Evolutionary conservation across 1,140 invertebrate genomes (phyloP).

Genomic region (Halictus rubicundus): DNA sequence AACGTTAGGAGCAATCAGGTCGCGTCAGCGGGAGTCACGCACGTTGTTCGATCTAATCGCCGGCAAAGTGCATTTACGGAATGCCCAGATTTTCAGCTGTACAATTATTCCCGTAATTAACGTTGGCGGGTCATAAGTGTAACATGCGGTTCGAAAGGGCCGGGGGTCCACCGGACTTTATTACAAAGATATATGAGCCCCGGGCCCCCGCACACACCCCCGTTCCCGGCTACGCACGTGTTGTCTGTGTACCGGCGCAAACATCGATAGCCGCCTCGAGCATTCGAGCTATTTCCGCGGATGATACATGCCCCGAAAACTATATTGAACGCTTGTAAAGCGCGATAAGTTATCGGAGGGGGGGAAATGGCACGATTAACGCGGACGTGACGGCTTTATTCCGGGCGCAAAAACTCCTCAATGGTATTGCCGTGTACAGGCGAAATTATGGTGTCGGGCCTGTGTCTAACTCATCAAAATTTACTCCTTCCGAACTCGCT

Average conservation of each 20-base stretch:
- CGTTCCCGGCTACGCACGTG: conserved; percentile 51
- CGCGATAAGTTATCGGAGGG: conserved; percentile 60
- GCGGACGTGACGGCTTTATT: conserved; percentile 34
- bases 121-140: conserved; percentile 66
- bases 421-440: neutral
- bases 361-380: conserved; percentile 53
- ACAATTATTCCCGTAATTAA: conserved; percentile 75
- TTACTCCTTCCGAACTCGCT: neutral
- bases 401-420: conserved; percentile 14
- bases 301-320: conserved; percentile 72
- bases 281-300: conserved; percentile 71
- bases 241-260: conserved; percentile 53
- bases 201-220: conserved; percentile 48
- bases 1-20: neutral
- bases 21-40: conserved; percentile 20
- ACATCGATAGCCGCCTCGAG: conserved; percentile 60
- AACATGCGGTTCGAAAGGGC: conserved; percentile 56
- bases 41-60: conserved; percentile 22
- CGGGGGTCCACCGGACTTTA: conserved; percentile 69
- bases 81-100: conserved; percentile 69
- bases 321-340: conserved; percentile 66
- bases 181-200: conserved; percentile 73
- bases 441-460: conserved; percentile 1
- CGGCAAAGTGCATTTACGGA: conserved; percentile 40
- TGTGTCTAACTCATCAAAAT: conserved; percentile 13